Base-by-base conservation (phyloP, 2,888 invertebrate genomes). In the Limulus polyphemus region DNA sequence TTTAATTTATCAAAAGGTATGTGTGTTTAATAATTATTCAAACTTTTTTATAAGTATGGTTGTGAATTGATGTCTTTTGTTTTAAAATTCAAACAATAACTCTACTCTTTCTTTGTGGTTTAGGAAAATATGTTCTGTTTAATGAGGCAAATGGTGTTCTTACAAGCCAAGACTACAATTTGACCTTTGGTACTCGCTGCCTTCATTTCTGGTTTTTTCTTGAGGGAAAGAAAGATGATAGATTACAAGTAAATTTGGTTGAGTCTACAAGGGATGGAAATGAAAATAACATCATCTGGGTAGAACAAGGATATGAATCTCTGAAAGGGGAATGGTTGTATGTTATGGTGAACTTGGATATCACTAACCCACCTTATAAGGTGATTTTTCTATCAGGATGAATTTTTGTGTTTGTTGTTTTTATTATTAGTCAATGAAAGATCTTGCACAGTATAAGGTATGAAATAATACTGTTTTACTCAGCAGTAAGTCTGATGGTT, bases 171-270 rank as follows among this genome's bases (percentile, higher is more conserved):
- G 62, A 58, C 11, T 62, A 60, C 56, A 60, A 63, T 49, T 56
- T 49, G 55, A 57, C 60, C 4, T 11, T 32, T 12, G 48, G 47
- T n/a, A 58, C 54, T 14, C 60, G 60, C 32, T 66, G 66, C n/a
- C 58, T 66, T n/a, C 60, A 64, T 48, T 66, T 66, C 49, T 66
- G 66, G 65, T 65, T 62, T 52, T 63, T 65, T 58, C 49, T 65
- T 2, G 61, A 65, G 49, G 65, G 63, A 11, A 51, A 55, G 10
- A 48, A 60, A 11, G 46, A 50, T 4, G 56, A 61, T 9, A 10
- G 12, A 9, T 50, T 65, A 3, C 54, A 57, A 47, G 2, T 32
- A 32, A 32, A 32, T 32, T 32, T 32, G 32, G 32, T 32, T 32
- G 32, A 32, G 7, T 32, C 32, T 32, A 32, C 32, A 32, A 32